Evolutionary conservation across 2,888 invertebrate species (phyloP).

Genomic region (Trissoscelio sp.): DNA sequence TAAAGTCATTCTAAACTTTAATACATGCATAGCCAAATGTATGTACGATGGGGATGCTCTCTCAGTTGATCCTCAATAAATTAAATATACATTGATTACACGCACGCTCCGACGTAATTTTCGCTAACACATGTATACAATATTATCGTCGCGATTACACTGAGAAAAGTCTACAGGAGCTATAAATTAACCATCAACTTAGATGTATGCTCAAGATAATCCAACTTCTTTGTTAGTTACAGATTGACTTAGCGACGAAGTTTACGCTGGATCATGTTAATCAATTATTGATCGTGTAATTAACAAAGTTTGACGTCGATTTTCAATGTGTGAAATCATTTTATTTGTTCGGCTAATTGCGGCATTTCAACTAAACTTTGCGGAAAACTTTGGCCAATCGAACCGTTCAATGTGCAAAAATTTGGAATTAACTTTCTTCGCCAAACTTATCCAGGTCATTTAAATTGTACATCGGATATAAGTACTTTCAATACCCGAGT

Average conservation of each 20-base stretch:
- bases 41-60: conserved; percentile 70
- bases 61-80: conserved; percentile 52
- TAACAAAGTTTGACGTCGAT: conserved; percentile 9
- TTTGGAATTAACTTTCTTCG: not conserved
- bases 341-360: conserved; percentile 8
- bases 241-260: not conserved
- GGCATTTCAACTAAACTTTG: conserved; percentile 4
- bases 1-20: conserved; percentile 70
- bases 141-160: conserved; percentile 52
- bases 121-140: conserved; percentile 69
- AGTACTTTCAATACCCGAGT: too few species aligned
- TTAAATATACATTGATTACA: conserved; percentile 73
- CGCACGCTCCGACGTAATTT: conserved; percentile 70
- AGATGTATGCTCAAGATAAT: conserved; percentile 3
- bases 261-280: not conserved
- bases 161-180: conserved; percentile 40
- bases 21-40: conserved; percentile 74
- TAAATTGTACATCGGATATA: too few species aligned
- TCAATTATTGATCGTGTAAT: conserved; percentile 11
- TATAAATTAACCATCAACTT: conserved; percentile 12
- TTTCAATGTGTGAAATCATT: conserved; percentile 5
- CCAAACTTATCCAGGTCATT: too few species aligned
- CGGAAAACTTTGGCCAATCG: not conserved
- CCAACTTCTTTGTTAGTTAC: not conserved
- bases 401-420: not conserved